A percentile compares a stretch with the other conserved stretches of the same genome.
Conservation (phyloP, 1,140 invertebrate genomes). For the Drosophila virilis region DNA sequence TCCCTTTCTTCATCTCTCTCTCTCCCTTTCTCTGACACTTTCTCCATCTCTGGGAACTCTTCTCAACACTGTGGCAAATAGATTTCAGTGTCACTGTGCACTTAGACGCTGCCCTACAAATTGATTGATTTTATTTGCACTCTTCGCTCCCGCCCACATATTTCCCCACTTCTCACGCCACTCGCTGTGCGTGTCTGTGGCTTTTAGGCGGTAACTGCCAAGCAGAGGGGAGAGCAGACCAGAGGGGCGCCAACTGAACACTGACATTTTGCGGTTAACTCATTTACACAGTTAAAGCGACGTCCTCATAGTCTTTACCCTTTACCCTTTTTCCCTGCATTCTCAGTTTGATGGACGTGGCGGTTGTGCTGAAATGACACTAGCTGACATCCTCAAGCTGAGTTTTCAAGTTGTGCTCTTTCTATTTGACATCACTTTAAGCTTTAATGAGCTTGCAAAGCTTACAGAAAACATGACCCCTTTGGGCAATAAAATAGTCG, state of each 20-base stretch:
- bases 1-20: not conserved
- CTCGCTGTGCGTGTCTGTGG: slow-evolving; percentile 52
- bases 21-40: not conserved
- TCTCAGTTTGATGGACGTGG: slow-evolving; percentile 28
- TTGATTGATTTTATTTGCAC: slow-evolving; percentile 82
- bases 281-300: slow-evolving; percentile 61
- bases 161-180: slow-evolving; percentile 19
- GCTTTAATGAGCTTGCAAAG: not conserved
- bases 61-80: slow-evolving; percentile 76
- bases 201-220: slow-evolving; percentile 30
- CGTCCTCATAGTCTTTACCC: slow-evolving; percentile 40
- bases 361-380: slow-evolving; percentile 43
- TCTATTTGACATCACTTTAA: not conserved
- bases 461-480: too few species aligned
- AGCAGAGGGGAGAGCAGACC: not conserved
- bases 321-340: not conserved
- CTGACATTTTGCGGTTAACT: slow-evolving; percentile 79
- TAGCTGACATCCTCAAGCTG: slow-evolving; percentile 19
- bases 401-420: not conserved
- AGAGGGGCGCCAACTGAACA: slow-evolving; percentile 45
- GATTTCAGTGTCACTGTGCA: slow-evolving; percentile 74
- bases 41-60: slow-evolving; percentile 40
- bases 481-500: not conserved
- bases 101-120: slow-evolving; percentile 67
- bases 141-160: slow-evolving; percentile 8